Evolutionary conservation across 2,888 invertebrate species (phyloP).

Genomic region (Drosophila birchii): DNA sequence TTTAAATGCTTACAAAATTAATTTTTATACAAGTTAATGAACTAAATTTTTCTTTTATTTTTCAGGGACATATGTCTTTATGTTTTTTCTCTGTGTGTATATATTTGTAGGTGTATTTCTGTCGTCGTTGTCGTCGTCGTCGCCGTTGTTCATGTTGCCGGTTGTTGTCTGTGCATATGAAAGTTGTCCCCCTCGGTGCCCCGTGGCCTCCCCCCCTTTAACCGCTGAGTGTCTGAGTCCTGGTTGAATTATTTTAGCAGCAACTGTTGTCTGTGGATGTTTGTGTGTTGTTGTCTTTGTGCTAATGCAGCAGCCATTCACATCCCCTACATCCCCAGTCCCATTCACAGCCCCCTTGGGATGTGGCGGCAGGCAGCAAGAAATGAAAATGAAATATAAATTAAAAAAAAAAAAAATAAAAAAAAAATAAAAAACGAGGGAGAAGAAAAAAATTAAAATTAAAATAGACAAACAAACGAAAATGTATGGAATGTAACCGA

Average conservation of each 20-base stretch:
- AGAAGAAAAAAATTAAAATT: slow-evolving; percentile 20
- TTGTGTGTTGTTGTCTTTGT: slow-evolving; percentile 20
- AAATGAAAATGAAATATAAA: slow-evolving; percentile 73
- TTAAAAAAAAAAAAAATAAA: slow-evolving; percentile 50
- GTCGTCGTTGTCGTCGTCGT: slow-evolving; percentile 1
- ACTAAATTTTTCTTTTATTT: too few relatives aligned
- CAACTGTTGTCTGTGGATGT: slow-evolving; percentile 49
- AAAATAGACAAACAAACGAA: slow-evolving; percentile 28
- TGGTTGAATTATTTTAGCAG: slow-evolving; percentile 49
- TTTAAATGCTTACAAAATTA: too few relatives aligned
- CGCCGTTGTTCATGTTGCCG: slow-evolving; percentile 36
- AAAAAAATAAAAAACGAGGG: slow-evolving; percentile 11
- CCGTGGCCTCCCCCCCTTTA: neutral
- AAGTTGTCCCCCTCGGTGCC: slow-evolving; percentile 41
- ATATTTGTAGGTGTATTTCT: slow-evolving; percentile 12
- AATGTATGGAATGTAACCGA: slow-evolving; percentile 67
- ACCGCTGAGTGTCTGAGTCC: slow-evolving; percentile 19
- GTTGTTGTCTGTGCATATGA: slow-evolving; percentile 54
- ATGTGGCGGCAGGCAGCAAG: slow-evolving; percentile 49
- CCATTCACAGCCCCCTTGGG: slow-evolving; percentile 53
- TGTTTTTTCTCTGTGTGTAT: slow-evolving; percentile 1
- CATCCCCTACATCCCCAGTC: neutral
- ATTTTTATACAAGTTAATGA: too few relatives aligned
- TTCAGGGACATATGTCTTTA: too few relatives aligned
- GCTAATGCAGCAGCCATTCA: slow-evolving; percentile 60